Evolutionary conservation across 2,888 invertebrate species (phyloP), one percentile per base, ranked within the genome.

Genomic region (Toxonevra muliebris): DNA sequence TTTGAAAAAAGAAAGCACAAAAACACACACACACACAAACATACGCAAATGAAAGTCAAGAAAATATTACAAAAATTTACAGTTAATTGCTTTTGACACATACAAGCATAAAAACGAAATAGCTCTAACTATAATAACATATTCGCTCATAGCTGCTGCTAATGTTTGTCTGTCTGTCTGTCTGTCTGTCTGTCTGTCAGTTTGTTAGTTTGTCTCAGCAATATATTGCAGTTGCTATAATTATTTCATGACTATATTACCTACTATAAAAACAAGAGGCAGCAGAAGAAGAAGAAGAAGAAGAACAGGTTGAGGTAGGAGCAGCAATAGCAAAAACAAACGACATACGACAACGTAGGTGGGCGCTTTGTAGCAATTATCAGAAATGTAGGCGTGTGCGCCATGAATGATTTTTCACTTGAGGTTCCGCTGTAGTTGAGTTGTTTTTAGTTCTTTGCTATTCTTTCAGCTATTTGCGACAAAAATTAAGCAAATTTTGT

Each of bases 61-160:
- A 42, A 40, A 62, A 59, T 54, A 63, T 63, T 55, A 43, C 43
- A 55, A 30, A 54, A 60, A 12, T 60, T 61, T 50, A 60, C 43
- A 50, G 61, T 66, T 64, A 69, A 66, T 63, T 63, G 60, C 42
- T 12, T 60, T n/a, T n/a, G 69, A 61, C 63, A 58, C 55, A 54
- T 41, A 60, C 40, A 54, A 53, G 40, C 41, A 61, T 41, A 50
- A 41, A 17, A 60, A 55, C 54, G 17, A 54, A 54, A 54, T 54
- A 54, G 54, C 17, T 54, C 12, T 7, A 12, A 19, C 54, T 15
- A 30, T 4, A 30, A 30, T 30, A 30, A 30, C 30, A 30, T 30
- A 30, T 30, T 30, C 30, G 30, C 30, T 30, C 30, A 30, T 30
- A 30, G 30, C 2, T 30, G 30, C 7, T 30, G 30, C 30, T 4